Evolutionary conservation across 2,113 vertebrate species (phyloP).

Genomic region (Brachyistius frenatus): DNA sequence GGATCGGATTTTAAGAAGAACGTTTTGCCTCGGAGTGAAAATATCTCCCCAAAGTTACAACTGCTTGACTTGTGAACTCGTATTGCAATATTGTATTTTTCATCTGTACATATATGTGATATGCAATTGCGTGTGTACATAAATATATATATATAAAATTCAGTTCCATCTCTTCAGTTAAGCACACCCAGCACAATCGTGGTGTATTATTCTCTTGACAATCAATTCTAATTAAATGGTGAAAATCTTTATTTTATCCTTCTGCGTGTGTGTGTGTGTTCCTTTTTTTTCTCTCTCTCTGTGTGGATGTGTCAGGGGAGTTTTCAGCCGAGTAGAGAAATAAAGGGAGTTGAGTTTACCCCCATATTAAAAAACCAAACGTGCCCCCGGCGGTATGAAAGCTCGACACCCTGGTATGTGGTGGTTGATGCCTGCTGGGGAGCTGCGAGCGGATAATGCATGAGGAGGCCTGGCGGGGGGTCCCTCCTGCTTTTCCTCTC

Average conservation of each 20-base stretch:
- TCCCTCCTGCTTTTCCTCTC: slow-evolving; percentile 65
- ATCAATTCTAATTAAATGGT: slow-evolving; percentile 82
- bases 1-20: slow-evolving; percentile 4
- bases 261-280: slow-evolving; percentile 11
- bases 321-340: slow-evolving; percentile 6
- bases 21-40: slow-evolving; percentile 8
- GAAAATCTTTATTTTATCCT: slow-evolving; percentile 71
- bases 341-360: slow-evolving; percentile 21
- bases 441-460: slow-evolving; percentile 68
- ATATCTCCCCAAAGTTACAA: slow-evolving; percentile 50
- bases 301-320: slow-evolving; percentile 7
- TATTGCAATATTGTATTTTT: slow-evolving; percentile 65
- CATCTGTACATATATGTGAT: slow-evolving; percentile 78
- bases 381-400: slow-evolving; percentile 52
- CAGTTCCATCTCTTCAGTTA: slow-evolving; percentile 65
- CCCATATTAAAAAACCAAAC: slow-evolving; percentile 44
- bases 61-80: slow-evolving; percentile 58
- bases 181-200: slow-evolving; percentile 70
- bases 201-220: slow-evolving; percentile 77
- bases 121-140: neutral
- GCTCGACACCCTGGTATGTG: slow-evolving; percentile 53
- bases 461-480: slow-evolving; percentile 73
- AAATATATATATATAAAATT: slow-evolving; percentile 27
- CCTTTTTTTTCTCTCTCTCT: neutral
- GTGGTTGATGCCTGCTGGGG: slow-evolving; percentile 64